These are phyloP conservation scores for Pogonocichla stellata DNA, from an alignment of 2,113 vertebrate species.

Conservation along the genomic window DNA sequence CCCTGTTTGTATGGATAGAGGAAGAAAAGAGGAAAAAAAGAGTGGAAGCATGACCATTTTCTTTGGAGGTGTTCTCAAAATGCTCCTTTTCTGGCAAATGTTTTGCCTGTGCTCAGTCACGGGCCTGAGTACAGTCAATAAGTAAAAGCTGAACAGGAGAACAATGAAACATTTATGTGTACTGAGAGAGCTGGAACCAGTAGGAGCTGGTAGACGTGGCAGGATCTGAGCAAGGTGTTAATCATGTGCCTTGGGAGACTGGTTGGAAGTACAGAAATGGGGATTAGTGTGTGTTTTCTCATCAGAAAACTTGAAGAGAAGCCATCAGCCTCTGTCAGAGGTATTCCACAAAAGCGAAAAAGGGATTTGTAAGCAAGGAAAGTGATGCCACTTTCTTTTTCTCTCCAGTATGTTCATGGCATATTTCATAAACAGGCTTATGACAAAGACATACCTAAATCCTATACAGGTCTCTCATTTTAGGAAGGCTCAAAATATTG, in stretches of 20 bases:
- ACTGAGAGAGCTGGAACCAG: neutral
- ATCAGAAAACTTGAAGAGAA: neutral
- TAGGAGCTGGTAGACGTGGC: neutral
- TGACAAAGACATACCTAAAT: neutral
- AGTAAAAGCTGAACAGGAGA: neutral
- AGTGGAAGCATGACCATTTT: constrained; percentile 15
- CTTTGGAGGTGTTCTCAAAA: constrained; percentile 7
- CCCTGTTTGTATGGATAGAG: neutral
- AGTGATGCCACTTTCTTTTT: neutral
- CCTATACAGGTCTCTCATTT: neutral
- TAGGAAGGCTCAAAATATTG: neutral
- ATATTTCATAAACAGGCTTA: neutral
- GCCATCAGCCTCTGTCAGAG: neutral
- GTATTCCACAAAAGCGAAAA: neutral
- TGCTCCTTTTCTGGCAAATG: neutral
- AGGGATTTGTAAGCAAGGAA: neutral
- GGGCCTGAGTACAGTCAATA: neutral
- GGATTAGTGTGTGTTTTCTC: neutral
- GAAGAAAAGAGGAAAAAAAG: neutral
- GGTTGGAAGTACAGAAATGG: neutral
- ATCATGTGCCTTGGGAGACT: neutral
- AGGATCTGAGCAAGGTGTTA: constrained; percentile 39
- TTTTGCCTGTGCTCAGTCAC: neutral
- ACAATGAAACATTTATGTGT: constrained; percentile 26
- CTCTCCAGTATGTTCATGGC: neutral